These are phyloP conservation scores for Tyria jacobaeae DNA, from an alignment of 2,888 invertebrate genomes.

Conservation along the genomic window DNA sequence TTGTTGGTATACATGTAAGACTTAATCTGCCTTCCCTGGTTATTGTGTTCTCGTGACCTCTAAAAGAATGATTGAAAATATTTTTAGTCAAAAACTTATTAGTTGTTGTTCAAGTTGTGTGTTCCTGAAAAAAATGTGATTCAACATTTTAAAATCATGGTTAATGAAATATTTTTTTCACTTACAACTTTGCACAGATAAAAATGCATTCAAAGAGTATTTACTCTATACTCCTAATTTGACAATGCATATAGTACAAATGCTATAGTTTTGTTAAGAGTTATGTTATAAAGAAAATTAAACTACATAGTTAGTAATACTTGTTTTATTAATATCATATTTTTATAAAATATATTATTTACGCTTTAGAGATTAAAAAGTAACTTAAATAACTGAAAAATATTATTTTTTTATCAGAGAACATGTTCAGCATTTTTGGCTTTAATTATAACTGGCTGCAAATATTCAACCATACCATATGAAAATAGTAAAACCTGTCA, in stretches of 20 bases:
- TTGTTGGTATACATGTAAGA: neutral
- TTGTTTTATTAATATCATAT: slow-evolving; percentile 47
- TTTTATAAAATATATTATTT: slow-evolving; percentile 27
- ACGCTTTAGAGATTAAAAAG: slow-evolving; percentile 19
- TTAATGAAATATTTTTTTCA: slow-evolving; percentile 40
- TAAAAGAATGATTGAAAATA: neutral
- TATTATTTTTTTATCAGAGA: slow-evolving; percentile 25
- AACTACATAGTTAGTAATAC: slow-evolving; percentile 35
- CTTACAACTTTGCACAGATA: slow-evolving; percentile 41
- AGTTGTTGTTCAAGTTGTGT: slow-evolving; percentile 37
- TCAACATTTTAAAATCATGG: slow-evolving; percentile 46
- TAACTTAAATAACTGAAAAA: slow-evolving; percentile 30
- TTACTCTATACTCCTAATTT: slow-evolving; percentile 75
- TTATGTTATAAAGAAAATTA: slow-evolving; percentile 35
- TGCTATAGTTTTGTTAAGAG: slow-evolving; percentile 28
- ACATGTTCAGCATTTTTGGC: slow-evolving; percentile 44
- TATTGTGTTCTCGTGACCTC: neutral
- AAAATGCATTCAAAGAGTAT: slow-evolving; percentile 81
- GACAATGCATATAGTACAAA: slow-evolving; percentile 64
- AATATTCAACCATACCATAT: slow-evolving; percentile 30
- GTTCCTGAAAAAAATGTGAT: slow-evolving; percentile 50
- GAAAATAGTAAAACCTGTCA: slow-evolving; percentile 43
- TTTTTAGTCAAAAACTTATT: neutral
- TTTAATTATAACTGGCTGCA: slow-evolving; percentile 46
- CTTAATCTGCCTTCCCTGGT: neutral